phyloP scores from a whole-genome alignment of 2,113 vertebrate genomes.

The Lepisosteus osseus region DNA sequence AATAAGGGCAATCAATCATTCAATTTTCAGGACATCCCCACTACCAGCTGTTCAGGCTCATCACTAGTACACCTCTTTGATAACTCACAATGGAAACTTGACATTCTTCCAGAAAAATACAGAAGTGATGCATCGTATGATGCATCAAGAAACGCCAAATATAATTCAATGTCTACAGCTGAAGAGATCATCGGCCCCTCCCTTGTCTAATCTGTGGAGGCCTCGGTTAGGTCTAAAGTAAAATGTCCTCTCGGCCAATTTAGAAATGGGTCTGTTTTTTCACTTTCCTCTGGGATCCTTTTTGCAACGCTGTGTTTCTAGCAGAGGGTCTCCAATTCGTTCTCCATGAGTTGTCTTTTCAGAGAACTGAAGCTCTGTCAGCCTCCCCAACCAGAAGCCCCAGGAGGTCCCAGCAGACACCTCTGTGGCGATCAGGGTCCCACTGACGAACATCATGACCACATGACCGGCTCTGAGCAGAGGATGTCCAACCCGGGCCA shows the following conservation, averaged over 20 bases:
- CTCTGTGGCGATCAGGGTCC: not conserved
- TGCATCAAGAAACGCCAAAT: too few species aligned
- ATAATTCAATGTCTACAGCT: too few species aligned
- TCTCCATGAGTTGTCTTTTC: not conserved
- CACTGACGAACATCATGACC: too few species aligned
- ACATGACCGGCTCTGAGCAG: too few species aligned
- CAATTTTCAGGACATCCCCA: too few species aligned
- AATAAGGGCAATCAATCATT: too few species aligned
- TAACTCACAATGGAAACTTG: too few species aligned
- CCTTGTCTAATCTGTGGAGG: not conserved
- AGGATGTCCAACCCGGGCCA: too few species aligned
- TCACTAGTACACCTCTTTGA: too few species aligned
- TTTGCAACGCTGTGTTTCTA: not conserved
- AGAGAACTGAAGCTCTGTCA: not conserved
- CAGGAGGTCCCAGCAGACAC: not conserved
- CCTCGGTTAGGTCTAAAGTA: not conserved
- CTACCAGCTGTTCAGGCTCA: too few species aligned
- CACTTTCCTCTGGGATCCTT: constrained; percentile 9
- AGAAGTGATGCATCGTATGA: too few species aligned
- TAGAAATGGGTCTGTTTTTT: constrained; percentile 9
- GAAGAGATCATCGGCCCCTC: not conserved
- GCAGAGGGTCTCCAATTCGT: constrained; percentile 14
- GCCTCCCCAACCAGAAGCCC: not conserved
- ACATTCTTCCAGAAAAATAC: too few species aligned
- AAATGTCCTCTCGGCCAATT: not conserved